Evolutionary conservation across 23 tunicate species (phyloP).

Genomic region (Ciona savignyi): DNA sequence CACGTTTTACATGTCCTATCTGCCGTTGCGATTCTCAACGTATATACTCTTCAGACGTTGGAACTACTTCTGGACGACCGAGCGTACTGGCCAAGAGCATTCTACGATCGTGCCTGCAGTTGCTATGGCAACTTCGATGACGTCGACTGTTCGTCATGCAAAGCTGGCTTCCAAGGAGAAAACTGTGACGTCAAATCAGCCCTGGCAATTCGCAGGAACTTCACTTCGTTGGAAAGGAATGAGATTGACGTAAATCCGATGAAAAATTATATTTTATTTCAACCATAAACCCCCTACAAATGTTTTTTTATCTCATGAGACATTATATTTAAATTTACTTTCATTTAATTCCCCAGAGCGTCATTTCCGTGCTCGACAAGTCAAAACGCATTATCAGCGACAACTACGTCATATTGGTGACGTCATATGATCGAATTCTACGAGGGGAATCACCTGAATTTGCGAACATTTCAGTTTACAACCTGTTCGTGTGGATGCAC

Average conservation of each 20-base stretch:
- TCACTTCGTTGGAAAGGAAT: conserved; percentile 24
- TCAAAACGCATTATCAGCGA: conserved; percentile 68
- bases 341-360: no score
- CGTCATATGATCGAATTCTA: conserved; percentile 55
- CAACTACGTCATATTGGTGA: conserved; percentile 55
- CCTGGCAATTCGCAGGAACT: conserved; percentile 26
- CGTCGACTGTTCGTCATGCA: conserved; percentile 57
- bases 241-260: conserved; percentile 32
- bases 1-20: no score
- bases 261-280: no score
- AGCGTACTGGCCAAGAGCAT: conserved; percentile 57
- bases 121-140: conserved; percentile 78
- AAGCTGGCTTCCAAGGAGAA: conserved; percentile 53
- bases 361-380: conserved; percentile 32
- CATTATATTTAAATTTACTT: no score
- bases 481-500: conserved; percentile 92
- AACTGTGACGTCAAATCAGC: conserved; percentile 24
- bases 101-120: conserved; percentile 63
- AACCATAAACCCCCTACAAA: not conserved
- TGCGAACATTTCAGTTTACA: conserved; percentile 46
- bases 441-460: conserved; percentile 49
- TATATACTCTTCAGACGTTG: conserved; percentile 21
- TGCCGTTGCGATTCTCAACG: no score
- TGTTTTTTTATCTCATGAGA: not conserved
- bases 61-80: conserved; percentile 51